Evolutionary conservation across 30 jellyfish, hydroid and myxozoan species (phyloP), one percentile per base, ranked within the genome.

Genomic region (Aurelia coerulea): DNA sequence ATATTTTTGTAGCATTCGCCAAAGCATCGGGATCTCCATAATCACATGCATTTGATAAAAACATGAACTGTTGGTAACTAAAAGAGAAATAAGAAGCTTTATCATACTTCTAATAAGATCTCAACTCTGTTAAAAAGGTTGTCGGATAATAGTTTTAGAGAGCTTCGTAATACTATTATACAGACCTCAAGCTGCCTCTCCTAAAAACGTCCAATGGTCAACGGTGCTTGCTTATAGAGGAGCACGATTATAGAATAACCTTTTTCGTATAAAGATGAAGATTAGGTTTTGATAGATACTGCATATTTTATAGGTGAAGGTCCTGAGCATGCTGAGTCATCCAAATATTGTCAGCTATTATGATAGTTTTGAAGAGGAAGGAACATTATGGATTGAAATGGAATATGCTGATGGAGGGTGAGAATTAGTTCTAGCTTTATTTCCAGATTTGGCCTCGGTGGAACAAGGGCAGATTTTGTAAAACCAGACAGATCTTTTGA

Each of bases 381-480:
- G 98, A 19, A 91, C 96, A 4, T 73, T 91, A 12, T 85, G 96
- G 98, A 91, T 91, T 81, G 98, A 91, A 79, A 91, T 91, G 98
- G 98, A 91, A 81, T 91, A 91, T 77, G 98, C 98, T 2, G 96
- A 91, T 73, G 98, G 98, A 62, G 98, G 98, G 98, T 91, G 62
- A 16, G 87, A 14, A 15, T 29, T 50, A 0, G 8, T 42, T 2
- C 4, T 49, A 2, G 52, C 0, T 17, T 13, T 11, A 54, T 17
- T 54, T 11, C 13, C 66, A 54, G 17, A 54, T 54, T 17, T 0
- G 29, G 29, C 29, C 29, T 23, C 0, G 29, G 29, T 23, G 29
- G 29, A 23, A 23, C 29, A 23, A 23, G 29, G 29, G 29, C 29
- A 23, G 29, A 23, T 23, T 23, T 23, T 23, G 29, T 23, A 23